Percentiles rank a stretch among this genome's conserved stretches.
These are phyloP conservation scores for Calameuta filiformis DNA, from an alignment of 2,888 invertebrate species.

Conservation along the genomic window DNA sequence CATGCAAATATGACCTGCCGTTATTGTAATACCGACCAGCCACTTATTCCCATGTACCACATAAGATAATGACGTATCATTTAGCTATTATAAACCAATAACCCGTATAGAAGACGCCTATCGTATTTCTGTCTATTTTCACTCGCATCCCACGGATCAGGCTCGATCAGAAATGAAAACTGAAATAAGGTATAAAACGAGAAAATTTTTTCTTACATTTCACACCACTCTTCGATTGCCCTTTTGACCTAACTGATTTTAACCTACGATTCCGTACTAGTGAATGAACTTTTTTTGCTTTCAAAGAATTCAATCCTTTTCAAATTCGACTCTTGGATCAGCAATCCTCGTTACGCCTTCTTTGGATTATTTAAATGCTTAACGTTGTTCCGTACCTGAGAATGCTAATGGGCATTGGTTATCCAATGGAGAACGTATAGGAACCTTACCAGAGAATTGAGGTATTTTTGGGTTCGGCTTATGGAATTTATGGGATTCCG, in stretches of 20 bases:
- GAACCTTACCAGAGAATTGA: neutral
- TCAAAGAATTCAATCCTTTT: neutral
- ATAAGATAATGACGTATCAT: constrained; percentile 45
- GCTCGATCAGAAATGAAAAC: neutral
- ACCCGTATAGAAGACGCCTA: constrained; percentile 19
- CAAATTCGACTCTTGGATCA: neutral
- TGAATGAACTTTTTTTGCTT: neutral
- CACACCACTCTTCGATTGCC: neutral
- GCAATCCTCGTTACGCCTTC: constrained; percentile 41
- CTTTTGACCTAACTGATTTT: neutral
- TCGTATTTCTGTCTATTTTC: neutral
- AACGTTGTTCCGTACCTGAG: neutral
- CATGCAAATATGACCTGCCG: constrained; percentile 16
- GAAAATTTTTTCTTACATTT: neutral
- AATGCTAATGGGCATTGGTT: neutral
- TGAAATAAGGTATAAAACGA: neutral
- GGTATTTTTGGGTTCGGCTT: neutral
- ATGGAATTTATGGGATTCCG: neutral
- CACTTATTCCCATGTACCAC: constrained; percentile 46
- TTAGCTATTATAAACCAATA: constrained; percentile 32
- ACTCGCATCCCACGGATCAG: neutral
- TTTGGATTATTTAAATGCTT: constrained; percentile 51
- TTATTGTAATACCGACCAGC: constrained; percentile 22
- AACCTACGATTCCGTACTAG: neutral
- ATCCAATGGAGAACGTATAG: neutral